Conservation (phyloP, 1,140 invertebrate genomes). For the Drosophila melanica region DNA sequence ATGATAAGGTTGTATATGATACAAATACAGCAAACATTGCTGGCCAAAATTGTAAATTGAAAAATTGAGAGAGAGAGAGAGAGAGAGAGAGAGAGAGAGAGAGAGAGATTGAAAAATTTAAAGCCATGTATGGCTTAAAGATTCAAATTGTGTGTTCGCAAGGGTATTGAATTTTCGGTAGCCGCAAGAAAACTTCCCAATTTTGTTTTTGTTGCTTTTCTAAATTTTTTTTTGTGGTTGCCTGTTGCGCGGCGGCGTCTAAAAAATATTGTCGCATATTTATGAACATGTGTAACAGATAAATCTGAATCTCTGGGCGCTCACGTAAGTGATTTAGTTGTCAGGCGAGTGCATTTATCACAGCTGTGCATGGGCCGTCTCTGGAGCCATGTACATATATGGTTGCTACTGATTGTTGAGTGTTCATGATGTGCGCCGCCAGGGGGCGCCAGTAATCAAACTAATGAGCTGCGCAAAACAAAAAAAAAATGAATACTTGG, state of each 20-base stretch:
- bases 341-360: conserved; percentile 79
- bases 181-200: not conserved
- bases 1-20: too few species aligned
- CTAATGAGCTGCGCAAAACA: conserved; percentile 66
- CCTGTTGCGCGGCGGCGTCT: conserved; percentile 43
- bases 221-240: conserved; percentile 39
- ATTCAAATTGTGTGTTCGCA: not conserved
- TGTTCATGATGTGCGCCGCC: conserved; percentile 16
- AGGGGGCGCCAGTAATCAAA: conserved; percentile 77
- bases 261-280: conserved; percentile 81
- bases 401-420: not conserved
- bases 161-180: not conserved
- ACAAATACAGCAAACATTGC: too few species aligned
- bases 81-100: too few species aligned
- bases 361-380: conserved; percentile 46
- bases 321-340: conserved; percentile 78
- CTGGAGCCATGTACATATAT: conserved; percentile 11
- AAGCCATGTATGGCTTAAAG: too few species aligned
- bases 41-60: too few species aligned
- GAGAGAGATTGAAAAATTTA: too few species aligned
- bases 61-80: too few species aligned
- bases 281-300: conserved; percentile 81
- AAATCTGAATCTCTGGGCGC: conserved; percentile 66
- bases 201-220: conserved; percentile 1
- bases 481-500: not conserved